Conservation (phyloP, 2,113 vertebrate species). For the Chionis minor region DNA sequence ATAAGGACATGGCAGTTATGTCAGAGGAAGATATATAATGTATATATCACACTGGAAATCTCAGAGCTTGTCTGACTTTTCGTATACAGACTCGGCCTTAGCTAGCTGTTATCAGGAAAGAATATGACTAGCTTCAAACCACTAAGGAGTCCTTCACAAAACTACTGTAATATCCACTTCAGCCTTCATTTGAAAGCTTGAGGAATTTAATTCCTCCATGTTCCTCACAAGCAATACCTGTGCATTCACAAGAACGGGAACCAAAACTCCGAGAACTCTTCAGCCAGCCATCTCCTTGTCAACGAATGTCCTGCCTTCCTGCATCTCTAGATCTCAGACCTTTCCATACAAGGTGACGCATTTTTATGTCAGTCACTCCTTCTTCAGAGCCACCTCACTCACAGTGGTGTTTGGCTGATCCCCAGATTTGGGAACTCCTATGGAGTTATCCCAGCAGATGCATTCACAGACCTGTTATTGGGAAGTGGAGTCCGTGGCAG, state of each 20-base stretch:
- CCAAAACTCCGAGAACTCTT: not conserved
- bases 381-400: not conserved
- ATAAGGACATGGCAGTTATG: not conserved
- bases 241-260: not conserved
- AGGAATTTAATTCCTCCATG: not conserved
- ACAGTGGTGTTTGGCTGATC: not conserved
- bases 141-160: not conserved
- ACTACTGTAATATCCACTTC: not conserved
- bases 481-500: not conserved
- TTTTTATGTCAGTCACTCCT: not conserved
- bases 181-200: not conserved
- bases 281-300: not conserved
- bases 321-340: not conserved
- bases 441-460: not conserved
- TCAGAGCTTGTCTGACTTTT: not conserved
- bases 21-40: not conserved
- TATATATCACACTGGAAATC: not conserved
- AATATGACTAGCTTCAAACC: not conserved
- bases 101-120: not conserved
- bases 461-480: not conserved
- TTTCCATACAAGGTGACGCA: not conserved
- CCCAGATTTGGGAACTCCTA: not conserved
- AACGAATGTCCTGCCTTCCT: not conserved
- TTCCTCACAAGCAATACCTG: not conserved
- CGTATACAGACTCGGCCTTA: not conserved